phyloP scores from a whole-genome alignment of 2,113 vertebrate species.

The Nothoprocta perdicaria region DNA sequence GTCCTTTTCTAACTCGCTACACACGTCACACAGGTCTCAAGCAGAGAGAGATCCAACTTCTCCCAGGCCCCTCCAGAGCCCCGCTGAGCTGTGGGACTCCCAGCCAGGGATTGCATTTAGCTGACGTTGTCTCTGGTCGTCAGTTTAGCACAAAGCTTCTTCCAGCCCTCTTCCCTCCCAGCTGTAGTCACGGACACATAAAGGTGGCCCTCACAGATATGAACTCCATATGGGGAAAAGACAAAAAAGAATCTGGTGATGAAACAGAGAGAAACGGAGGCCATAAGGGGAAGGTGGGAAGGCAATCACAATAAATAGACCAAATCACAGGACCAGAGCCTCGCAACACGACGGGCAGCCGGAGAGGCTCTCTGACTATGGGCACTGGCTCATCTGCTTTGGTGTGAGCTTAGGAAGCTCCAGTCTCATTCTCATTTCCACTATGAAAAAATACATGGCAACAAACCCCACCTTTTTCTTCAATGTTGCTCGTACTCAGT shows the following conservation, averaged over 20 bases:
- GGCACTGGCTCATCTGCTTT: not conserved
- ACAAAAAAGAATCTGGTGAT: not conserved
- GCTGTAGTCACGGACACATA: not conserved
- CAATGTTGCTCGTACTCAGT: not conserved
- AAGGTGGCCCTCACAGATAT: not conserved
- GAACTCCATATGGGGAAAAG: not conserved
- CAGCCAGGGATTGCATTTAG: not conserved
- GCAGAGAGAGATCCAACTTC: not conserved
- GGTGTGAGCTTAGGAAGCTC: not conserved
- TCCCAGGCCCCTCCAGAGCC: not conserved
- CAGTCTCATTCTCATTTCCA: not conserved
- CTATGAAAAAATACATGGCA: not conserved
- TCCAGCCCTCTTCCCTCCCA: not conserved
- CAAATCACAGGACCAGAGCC: not conserved
- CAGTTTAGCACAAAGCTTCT: not conserved
- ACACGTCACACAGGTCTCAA: not conserved
- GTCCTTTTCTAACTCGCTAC: not conserved
- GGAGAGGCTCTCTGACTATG: not conserved
- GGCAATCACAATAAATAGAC: not conserved
- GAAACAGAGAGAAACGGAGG: not conserved
- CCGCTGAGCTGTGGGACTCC: not conserved
- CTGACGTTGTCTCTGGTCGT: not conserved
- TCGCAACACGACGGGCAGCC: not conserved
- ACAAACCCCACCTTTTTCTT: not conserved
- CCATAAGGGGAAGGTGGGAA: rapidly evolving